Conservation (phyloP, 2,797 vertebrate genomes). For the Meda fulgida region DNA sequence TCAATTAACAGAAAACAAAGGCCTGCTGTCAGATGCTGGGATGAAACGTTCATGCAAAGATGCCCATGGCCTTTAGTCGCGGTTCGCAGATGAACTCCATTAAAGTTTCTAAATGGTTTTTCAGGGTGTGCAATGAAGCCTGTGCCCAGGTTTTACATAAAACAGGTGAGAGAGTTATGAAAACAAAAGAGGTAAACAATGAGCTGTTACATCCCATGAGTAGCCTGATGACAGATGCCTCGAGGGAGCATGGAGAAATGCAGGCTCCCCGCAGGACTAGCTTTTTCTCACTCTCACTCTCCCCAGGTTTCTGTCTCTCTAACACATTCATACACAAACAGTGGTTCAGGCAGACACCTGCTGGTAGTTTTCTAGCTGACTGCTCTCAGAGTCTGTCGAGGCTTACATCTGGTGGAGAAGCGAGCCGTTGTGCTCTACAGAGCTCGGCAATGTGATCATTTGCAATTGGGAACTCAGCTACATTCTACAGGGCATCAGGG, state of each 20-base stretch:
- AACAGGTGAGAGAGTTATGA: constrained; percentile 39
- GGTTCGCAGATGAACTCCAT: constrained; percentile 35
- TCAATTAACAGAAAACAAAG: constrained; percentile 50
- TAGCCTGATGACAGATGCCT: constrained; percentile 22
- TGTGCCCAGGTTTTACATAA: constrained; percentile 35
- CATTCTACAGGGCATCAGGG: constrained; percentile 17
- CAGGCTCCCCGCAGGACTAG: constrained; percentile 4
- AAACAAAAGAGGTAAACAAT: constrained; percentile 46
- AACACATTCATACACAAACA: constrained; percentile 38
- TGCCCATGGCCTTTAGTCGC: constrained; percentile 36
- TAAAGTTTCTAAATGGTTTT: constrained; percentile 48
- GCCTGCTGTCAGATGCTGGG: constrained; percentile 49
- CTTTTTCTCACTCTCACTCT: not conserved
- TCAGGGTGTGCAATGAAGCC: constrained; percentile 33
- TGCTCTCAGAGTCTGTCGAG: constrained; percentile 37
- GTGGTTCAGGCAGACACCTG: constrained; percentile 41
- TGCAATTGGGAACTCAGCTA: constrained; percentile 1
- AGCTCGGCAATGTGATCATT: constrained; percentile 19
- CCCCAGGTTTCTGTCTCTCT: constrained; percentile 1
- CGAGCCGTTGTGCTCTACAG: not conserved
- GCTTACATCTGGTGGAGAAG: constrained; percentile 48
- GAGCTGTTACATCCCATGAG: constrained; percentile 29
- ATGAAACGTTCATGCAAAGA: constrained; percentile 46
- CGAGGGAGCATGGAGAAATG: not conserved
- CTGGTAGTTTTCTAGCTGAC: constrained; percentile 39